Evolutionary conservation across 2,113 vertebrate species (phyloP).

Genomic region (Struthio camelus): DNA sequence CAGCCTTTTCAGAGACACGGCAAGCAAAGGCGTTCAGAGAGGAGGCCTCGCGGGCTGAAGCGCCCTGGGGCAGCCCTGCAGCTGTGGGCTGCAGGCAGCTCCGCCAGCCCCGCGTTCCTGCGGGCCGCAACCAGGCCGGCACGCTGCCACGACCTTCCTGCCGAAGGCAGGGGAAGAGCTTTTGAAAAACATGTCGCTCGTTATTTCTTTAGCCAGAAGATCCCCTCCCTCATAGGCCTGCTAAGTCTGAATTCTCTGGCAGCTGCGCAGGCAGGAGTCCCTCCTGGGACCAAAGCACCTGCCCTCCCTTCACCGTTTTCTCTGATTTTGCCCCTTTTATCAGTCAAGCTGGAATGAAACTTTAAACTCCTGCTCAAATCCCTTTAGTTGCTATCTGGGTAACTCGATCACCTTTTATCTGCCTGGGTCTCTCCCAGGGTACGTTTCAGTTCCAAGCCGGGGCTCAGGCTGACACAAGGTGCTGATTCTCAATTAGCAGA

Average conservation of each 20-base stretch:
- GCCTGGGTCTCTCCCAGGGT: constrained; percentile 16
- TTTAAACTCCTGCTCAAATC: constrained; percentile 27
- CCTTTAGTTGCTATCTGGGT: constrained; percentile 42
- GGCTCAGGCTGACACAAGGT: constrained; percentile 63
- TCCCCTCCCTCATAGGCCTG: not conserved
- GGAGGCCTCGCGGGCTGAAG: too few species aligned
- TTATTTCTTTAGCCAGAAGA: not conserved
- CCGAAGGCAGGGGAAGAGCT: not conserved
- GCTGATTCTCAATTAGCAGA: constrained; percentile 71
- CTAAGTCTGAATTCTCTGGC: not conserved
- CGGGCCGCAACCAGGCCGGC: too few species aligned
- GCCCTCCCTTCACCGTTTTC: not conserved
- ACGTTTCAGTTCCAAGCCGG: constrained; percentile 61
- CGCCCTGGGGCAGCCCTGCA: too few species aligned
- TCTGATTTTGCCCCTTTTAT: constrained; percentile 41
- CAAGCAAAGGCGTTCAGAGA: too few species aligned
- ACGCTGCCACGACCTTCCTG: not conserved
- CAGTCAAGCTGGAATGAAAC: constrained; percentile 26
- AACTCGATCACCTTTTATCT: constrained; percentile 61
- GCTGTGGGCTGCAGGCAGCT: too few species aligned
- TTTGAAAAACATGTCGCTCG: not conserved
- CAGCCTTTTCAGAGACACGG: not conserved
- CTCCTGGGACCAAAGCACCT: not conserved
- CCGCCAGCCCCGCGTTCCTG: too few species aligned
- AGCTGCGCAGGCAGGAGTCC: constrained; percentile 1